Conservation (phyloP, 2,888 invertebrate species). For the Thereva nobilitata region DNA sequence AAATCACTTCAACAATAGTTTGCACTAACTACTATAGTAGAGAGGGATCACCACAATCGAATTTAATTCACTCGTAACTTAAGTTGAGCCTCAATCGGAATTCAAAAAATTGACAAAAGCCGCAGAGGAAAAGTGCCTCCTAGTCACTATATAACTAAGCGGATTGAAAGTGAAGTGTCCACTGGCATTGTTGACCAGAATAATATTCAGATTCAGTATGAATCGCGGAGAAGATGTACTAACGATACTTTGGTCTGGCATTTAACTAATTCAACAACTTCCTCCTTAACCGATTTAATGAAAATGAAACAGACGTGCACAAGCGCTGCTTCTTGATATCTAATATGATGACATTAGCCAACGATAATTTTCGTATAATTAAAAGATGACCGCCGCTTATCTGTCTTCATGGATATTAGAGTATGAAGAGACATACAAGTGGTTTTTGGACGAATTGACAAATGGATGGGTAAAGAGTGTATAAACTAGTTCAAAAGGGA, state of each 20-base stretch:
- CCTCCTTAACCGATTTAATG: constrained; percentile 30
- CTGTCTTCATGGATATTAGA: too few species aligned
- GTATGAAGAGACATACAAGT: too few species aligned
- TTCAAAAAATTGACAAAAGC: constrained; percentile 9
- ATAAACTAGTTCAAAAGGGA: too few species aligned
- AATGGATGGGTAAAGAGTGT: too few species aligned
- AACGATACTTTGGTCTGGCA: not conserved
- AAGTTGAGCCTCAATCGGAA: constrained; percentile 11
- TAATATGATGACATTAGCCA: constrained; percentile 4
- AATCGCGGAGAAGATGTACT: not conserved
- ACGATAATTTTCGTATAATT: too few species aligned
- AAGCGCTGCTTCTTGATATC: constrained; percentile 14
- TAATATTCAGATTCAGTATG: constrained; percentile 6
- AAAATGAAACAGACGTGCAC: constrained; percentile 23
- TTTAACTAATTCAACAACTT: constrained; percentile 32
- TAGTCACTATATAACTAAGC: constrained; percentile 14
- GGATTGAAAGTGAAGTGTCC: constrained; percentile 14
- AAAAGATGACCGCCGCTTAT: too few species aligned
- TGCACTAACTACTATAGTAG: too few species aligned
- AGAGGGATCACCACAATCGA: too few species aligned
- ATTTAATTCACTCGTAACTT: not conserved
- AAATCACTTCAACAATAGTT: too few species aligned
- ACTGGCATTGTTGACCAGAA: constrained; percentile 19
- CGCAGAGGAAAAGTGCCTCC: constrained; percentile 1
- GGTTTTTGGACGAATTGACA: too few species aligned